phyloP scores from a whole-genome alignment of 1,140 invertebrate species.

The Ceratitis capitata region DNA sequence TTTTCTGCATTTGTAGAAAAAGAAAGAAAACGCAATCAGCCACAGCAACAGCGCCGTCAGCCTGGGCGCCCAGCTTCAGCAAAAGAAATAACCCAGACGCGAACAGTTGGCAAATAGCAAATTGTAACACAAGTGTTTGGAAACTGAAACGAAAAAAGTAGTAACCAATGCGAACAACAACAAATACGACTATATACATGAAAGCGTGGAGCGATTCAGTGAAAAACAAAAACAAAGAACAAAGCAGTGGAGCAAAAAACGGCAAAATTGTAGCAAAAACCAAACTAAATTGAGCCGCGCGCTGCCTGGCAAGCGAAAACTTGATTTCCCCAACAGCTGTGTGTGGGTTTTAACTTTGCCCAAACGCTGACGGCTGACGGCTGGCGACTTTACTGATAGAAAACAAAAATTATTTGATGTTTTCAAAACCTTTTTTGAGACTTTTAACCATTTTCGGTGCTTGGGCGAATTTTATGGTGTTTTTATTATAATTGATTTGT shows the following conservation, averaged over 20 bases:
- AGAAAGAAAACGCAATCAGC: too few species aligned
- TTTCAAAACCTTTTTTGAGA: too few species aligned
- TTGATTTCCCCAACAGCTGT: conserved; percentile 36
- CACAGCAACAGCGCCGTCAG: neutral
- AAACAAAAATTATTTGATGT: neutral
- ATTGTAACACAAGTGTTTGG: conserved; percentile 26
- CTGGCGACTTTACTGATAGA: neutral
- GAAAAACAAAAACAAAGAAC: neutral
- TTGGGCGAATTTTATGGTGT: neutral
- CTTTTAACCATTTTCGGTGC: neutral
- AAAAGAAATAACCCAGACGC: neutral
- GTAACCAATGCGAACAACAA: neutral
- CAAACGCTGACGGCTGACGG: neutral
- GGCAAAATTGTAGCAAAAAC: neutral
- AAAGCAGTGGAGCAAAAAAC: neutral
- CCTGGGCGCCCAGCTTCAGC: neutral
- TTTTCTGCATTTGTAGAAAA: neutral
- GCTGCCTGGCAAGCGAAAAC: conserved; percentile 16
- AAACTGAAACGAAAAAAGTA: neutral
- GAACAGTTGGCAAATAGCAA: conserved; percentile 22
- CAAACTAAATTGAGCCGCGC: neutral
- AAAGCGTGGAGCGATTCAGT: neutral
- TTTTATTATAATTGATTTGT: neutral
- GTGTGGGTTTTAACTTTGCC: conserved; percentile 20
- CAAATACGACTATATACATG: neutral